These are phyloP conservation scores for Pelodytes ibericus DNA, from an alignment of 2,797 vertebrate species.

Conservation along the genomic window DNA sequence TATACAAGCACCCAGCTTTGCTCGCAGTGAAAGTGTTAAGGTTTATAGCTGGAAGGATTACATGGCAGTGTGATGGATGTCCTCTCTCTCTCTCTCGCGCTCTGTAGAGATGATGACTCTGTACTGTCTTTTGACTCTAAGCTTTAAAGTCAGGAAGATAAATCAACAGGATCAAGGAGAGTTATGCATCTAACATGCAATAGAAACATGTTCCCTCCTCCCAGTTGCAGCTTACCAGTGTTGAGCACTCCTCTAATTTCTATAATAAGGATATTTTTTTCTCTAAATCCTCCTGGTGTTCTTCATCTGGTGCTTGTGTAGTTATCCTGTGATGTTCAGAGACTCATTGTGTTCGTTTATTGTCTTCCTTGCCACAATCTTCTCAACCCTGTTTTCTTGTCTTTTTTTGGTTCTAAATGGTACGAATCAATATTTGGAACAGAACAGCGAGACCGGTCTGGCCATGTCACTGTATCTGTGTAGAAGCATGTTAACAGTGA, in stretches of 20 bases:
- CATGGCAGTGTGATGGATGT: constrained; percentile 35
- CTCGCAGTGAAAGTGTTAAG: constrained; percentile 32
- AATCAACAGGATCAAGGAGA: constrained; percentile 48
- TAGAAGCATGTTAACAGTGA: too few relatives aligned
- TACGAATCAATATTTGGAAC: too few relatives aligned
- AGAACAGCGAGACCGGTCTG: too few relatives aligned
- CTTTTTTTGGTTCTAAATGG: too few relatives aligned
- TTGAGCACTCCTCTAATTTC: constrained; percentile 15
- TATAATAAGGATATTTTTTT: constrained; percentile 33
- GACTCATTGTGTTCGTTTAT: too few relatives aligned
- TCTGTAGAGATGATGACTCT: constrained; percentile 43
- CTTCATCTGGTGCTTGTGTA: neutral
- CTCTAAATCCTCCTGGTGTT: constrained; percentile 29
- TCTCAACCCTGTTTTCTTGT: too few relatives aligned
- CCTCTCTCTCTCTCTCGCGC: constrained; percentile 43
- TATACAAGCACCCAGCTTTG: neutral
- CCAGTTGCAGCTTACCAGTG: constrained; percentile 11
- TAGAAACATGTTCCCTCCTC: constrained; percentile 23
- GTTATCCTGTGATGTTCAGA: too few relatives aligned
- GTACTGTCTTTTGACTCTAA: constrained; percentile 47
- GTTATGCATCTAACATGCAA: constrained; percentile 37
- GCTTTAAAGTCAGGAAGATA: constrained; percentile 45
- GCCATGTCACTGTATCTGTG: too few relatives aligned
- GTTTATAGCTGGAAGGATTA: constrained; percentile 37
- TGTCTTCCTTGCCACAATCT: too few relatives aligned